These are phyloP conservation scores for Drosophila hawaiiensis DNA, from an alignment of 2,888 invertebrate genomes.

Conservation along the genomic window DNA sequence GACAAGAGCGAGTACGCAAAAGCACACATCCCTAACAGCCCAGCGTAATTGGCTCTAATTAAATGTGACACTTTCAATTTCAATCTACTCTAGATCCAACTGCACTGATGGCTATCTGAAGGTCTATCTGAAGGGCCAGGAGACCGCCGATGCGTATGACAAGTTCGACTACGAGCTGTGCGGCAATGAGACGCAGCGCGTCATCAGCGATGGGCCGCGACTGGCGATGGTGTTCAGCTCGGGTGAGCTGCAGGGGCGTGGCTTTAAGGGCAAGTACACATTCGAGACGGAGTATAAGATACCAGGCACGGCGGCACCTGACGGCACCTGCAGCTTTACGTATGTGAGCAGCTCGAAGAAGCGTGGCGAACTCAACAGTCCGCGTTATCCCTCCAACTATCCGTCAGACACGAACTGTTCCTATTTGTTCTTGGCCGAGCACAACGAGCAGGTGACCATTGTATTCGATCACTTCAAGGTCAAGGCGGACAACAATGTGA, in stretches of 20 bases:
- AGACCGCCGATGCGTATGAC: constrained; percentile 96
- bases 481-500: constrained; percentile 90
- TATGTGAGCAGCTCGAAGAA: constrained; percentile 95
- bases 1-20: constrained; percentile 92
- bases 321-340: constrained; percentile 95
- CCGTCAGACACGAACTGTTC: constrained; percentile 98
- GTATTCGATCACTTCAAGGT: constrained; percentile 97
- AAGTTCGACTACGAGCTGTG: constrained; percentile 97
- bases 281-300: constrained; percentile 93
- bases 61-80: background rate
- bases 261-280: constrained; percentile 90
- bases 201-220: constrained; percentile 96
- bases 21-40: fast-evolving
- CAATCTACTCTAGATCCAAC: constrained; percentile 85
- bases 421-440: constrained; percentile 94
- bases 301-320: constrained; percentile 96
- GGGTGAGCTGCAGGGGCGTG: constrained; percentile 94
- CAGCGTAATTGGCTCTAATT: background rate
- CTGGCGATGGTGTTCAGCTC: constrained; percentile 98
- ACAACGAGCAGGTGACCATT: constrained; percentile 95
- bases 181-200: constrained; percentile 92
- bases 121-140: constrained; percentile 96
- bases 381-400: constrained; percentile 98
- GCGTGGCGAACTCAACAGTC: constrained; percentile 97
- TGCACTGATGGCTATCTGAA: constrained; percentile 96